Base-by-base conservation (phyloP, 2,797 vertebrate species). In the Agapornis canus region DNA sequence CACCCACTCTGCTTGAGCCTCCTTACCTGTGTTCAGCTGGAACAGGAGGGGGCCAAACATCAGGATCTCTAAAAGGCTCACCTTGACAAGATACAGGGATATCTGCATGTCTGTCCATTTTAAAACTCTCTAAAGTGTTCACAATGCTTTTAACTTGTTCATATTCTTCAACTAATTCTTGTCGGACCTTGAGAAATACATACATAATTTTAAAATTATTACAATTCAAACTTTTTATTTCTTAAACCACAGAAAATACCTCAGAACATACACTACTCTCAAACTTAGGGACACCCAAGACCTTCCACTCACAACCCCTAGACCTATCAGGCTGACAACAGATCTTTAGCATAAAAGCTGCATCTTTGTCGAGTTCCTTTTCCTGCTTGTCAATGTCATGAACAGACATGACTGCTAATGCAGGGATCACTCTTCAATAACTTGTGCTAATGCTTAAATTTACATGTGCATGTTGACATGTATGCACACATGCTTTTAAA, bases 141-240 rank as follows among this genome's bases (percentile, higher is more conserved):
- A 99, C 98, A 90, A 99, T 99, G 91, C 98, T 97, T 97, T 99
- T 99, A 76, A 99, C 99, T 97, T 99, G 99, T 90, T 99, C 99
- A 47, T 99, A 99, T 96, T 99, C 99, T 97, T 99, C 99, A 54
- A 98, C 93, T 95, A 99, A 98, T 94, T 99, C 99, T 94, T 99
- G 98, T 60, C 97, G 98, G 82, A 99, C 98, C 99, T 99, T 96
- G 45, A 97, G 70, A 97, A 96, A 96, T 16, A 96, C 9, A 45
- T 13, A 81, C 10, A 16, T 86, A 12, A 93, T 65, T 89, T 90
- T 3, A 81, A 93, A 82, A 66, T 6, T 11, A 20, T 94, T 83
- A 72, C n/a, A 65, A 59, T 70, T 86, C 35, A 39, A 69, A n/a
- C 14, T 43, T 27, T 43, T 19, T 32, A 9, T 57, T 22, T 48